Base-by-base conservation (phyloP, 2,888 invertebrate species). In the Hydrotaea diabolus region DNA sequence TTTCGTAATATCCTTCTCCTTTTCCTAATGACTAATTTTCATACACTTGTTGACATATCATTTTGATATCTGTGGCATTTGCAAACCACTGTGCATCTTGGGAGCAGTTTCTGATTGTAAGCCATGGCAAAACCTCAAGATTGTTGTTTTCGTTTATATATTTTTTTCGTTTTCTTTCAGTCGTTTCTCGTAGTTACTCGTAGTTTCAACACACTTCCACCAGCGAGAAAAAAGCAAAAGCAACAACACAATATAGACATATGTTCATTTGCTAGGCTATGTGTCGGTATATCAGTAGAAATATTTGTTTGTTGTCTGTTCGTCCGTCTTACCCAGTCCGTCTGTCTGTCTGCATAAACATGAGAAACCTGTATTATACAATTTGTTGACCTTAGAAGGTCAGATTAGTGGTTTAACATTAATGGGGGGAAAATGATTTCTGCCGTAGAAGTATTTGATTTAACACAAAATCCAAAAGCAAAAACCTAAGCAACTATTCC, bases 371-470 rank as follows among this genome's bases (percentile, higher is more conserved):
- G 83, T 80, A 80, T 83, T 75, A 80, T 80, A 77, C 80, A 80
- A 83, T 83, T 80, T 80, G 77, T 80, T 83, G 83, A 83, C 83
- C 80, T 83, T 83, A 80, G 80, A 83, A 83, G 80, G 83, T 83
- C 83, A 80, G 74, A 74, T 75, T 80, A 71, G 62, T 77, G 80
- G 83, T 83, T 80, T 69, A 39, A 66, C 17, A 69, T 69, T 46
- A 69, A 69, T 23, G 31, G 31, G 21, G n/a, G 66, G 66, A 66
- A 66, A 66, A 66, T 43, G 36, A 66, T 43, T 66, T 66, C 15
- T 21, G 2, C 7, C 2, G 31, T 31, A 31, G 31, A 31, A 31
- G 31, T 31, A 43, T 66, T 66, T 66, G 21, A 21, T 66, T 66
- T 66, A 43, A 43, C 43, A 43, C 9, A 43, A 43, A 9, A 3